Percentiles rank a stretch among this genome's conserved stretches.
phyloP scores from a whole-genome alignment of 2,113 vertebrate species.

The Gymnogyps californianus region DNA sequence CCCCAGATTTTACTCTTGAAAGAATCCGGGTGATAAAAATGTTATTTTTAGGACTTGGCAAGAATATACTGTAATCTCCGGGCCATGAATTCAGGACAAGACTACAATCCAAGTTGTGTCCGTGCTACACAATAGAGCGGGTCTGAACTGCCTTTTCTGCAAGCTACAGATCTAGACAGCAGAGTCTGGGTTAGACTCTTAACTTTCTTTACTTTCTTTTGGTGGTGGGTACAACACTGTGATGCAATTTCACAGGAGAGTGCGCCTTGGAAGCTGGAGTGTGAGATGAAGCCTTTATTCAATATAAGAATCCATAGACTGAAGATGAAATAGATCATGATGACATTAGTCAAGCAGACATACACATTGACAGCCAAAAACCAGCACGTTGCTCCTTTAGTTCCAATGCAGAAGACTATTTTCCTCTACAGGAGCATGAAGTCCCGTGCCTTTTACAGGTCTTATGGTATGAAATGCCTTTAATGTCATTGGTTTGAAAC shows the following conservation, averaged over 20 bases:
- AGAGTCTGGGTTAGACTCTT: background rate
- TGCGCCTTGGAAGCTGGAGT: background rate
- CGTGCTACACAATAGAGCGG: background rate
- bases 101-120: background rate
- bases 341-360: background rate
- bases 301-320: background rate
- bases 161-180: background rate
- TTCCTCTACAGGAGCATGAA: background rate
- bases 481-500: background rate
- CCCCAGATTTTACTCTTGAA: background rate
- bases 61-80: background rate
- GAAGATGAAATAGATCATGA: background rate
- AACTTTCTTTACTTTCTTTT: background rate
- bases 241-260: background rate
- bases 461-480: background rate
- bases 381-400: background rate
- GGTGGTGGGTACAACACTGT: background rate
- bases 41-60: background rate
- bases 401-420: background rate
- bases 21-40: background rate
- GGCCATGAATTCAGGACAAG: background rate
- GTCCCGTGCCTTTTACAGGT: background rate
- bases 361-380: background rate
- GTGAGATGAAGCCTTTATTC: background rate
- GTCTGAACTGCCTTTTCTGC: background rate